These are phyloP conservation scores for Psettodes erumei DNA, from an alignment of 2,113 vertebrate species.

Conservation along the genomic window DNA sequence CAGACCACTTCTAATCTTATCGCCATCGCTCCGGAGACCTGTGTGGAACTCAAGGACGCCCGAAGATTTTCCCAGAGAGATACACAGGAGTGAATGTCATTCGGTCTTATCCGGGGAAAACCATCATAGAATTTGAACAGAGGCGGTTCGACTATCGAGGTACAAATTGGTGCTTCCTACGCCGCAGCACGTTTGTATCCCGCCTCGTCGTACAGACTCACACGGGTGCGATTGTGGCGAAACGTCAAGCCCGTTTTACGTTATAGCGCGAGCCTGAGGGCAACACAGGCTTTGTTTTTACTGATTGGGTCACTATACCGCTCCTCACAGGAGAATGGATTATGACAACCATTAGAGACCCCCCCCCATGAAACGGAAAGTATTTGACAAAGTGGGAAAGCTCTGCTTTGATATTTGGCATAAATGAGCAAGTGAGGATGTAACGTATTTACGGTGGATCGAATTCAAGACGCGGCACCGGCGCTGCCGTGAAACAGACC, in stretches of 20 bases:
- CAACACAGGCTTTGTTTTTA: conserved; percentile 16
- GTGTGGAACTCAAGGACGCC: conserved; percentile 44
- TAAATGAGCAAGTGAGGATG: neutral
- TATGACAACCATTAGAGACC: conserved; percentile 27
- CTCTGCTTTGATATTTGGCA: conserved; percentile 1
- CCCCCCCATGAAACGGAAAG: neutral
- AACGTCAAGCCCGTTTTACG: conserved; percentile 41
- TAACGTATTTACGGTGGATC: neutral
- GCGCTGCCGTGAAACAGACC: neutral
- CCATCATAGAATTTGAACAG: neutral
- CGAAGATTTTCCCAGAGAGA: conserved; percentile 18
- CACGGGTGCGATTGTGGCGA: conserved; percentile 33
- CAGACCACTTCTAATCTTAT: conserved; percentile 53
- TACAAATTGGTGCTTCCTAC: conserved; percentile 7
- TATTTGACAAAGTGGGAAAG: conserved; percentile 12
- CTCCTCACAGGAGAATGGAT: conserved; percentile 19
- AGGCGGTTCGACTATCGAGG: conserved; percentile 9
- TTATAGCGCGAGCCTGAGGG: conserved; percentile 30
- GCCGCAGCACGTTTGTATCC: conserved; percentile 29
- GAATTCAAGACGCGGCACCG: neutral
- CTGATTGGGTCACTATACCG: conserved; percentile 24
- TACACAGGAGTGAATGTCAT: conserved; percentile 30
- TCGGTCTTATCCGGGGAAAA: conserved; percentile 22
- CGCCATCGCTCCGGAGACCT: conserved; percentile 21
- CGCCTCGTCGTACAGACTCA: conserved; percentile 1